Percentiles rank a stretch among this genome's conserved stretches.
phyloP scores from a whole-genome alignment of 92 coral and sea anemone species.

The Siderastrea siderea region DNA sequence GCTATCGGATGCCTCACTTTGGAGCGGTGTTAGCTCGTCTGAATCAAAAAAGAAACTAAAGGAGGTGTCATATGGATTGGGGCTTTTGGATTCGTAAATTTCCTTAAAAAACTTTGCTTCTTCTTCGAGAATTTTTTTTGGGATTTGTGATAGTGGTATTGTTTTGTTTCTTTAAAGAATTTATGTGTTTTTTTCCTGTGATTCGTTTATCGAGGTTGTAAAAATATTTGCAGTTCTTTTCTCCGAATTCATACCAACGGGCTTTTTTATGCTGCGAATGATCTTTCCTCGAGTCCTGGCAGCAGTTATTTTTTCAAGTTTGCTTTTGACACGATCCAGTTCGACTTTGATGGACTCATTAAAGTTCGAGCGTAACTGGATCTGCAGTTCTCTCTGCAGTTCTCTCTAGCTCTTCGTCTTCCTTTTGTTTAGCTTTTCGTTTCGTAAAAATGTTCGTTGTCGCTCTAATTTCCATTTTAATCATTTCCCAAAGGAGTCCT shows the following conservation, averaged over 20 bases:
- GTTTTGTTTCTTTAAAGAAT: background rate
- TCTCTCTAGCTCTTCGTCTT: background rate
- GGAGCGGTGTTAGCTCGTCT: too few relatives aligned
- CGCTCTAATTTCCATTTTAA: background rate
- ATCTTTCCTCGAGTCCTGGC: background rate
- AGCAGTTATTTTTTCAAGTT: background rate
- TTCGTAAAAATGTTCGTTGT: background rate
- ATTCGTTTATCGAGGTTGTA: background rate
- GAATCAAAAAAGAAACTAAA: too few relatives aligned
- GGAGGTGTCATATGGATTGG: too few relatives aligned
- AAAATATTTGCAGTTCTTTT: background rate
- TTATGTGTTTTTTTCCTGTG: background rate
- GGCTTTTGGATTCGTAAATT: background rate
- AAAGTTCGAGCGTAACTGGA: background rate
- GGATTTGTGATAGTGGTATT: background rate
- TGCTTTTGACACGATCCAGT: background rate
- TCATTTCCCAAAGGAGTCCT: constrained; percentile 1
- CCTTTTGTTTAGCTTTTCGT: background rate
- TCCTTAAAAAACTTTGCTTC: background rate
- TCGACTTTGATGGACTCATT: background rate
- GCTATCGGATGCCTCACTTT: too few relatives aligned
- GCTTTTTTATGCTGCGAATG: background rate
- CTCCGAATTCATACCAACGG: background rate
- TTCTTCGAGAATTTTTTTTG: background rate
- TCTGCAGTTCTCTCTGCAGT: background rate